phyloP scores from a whole-genome alignment of 2,797 vertebrate genomes.

The Syngnathus rostellatus region DNA sequence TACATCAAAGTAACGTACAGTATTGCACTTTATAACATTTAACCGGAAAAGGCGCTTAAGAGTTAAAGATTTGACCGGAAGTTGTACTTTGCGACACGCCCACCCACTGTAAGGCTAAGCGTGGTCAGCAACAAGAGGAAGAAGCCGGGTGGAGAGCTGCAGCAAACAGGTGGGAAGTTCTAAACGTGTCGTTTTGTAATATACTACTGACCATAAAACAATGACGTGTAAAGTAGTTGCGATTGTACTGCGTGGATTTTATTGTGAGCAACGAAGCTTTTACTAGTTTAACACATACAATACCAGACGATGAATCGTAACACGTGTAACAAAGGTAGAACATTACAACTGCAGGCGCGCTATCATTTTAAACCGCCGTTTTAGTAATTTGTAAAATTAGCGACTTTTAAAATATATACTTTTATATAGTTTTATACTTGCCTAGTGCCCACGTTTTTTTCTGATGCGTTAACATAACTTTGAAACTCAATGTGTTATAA shows the following conservation, averaged over 20 bases:
- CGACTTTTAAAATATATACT: neutral
- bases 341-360: neutral
- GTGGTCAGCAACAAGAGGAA: neutral
- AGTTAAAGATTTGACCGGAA: neutral
- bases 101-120: neutral
- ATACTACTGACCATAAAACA: neutral
- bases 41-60: neutral
- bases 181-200: neutral
- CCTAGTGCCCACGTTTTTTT: neutral
- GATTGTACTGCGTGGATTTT: neutral
- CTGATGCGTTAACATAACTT: neutral
- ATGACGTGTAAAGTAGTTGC: neutral
- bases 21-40: neutral
- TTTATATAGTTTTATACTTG: too few species aligned
- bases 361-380: neutral
- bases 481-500: neutral
- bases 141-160: neutral
- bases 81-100: neutral
- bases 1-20: too few species aligned
- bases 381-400: neutral
- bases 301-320: neutral
- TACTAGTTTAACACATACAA: too few species aligned
- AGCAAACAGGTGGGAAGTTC: neutral
- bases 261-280: neutral
- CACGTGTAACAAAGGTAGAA: neutral